Evolutionary conservation across 2,888 invertebrate genomes (phyloP).

Genomic region (Sesia apiformis): DNA sequence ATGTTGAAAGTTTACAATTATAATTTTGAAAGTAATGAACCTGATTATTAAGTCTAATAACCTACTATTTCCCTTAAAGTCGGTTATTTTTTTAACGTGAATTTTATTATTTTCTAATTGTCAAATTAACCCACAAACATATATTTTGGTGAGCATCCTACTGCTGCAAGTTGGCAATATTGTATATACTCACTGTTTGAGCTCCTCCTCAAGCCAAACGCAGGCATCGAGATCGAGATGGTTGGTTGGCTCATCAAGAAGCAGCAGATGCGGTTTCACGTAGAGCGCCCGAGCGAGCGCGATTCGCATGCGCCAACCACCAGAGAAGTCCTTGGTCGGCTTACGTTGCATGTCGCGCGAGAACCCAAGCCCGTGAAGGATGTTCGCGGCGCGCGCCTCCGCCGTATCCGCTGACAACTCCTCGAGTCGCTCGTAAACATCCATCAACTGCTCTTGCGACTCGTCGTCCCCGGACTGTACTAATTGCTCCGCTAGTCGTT

Average conservation of each 20-base stretch:
- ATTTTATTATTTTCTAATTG: too few relatives aligned
- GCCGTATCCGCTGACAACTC: conserved; percentile 97
- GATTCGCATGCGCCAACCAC: conserved; percentile 99
- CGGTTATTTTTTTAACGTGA: too few relatives aligned
- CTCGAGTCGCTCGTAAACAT: conserved; percentile 97
- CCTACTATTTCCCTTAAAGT: too few relatives aligned
- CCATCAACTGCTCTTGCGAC: conserved; percentile 96
- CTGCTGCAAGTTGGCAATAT: too few relatives aligned
- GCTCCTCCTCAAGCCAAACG: conserved; percentile 99
- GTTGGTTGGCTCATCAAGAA: conserved; percentile 99
- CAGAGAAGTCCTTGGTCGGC: conserved; percentile 91
- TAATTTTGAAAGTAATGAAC: too few relatives aligned
- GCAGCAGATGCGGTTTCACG: conserved; percentile 95
- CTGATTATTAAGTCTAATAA: too few relatives aligned
- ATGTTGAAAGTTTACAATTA: too few relatives aligned
- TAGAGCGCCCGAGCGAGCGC: conserved; percentile 97
- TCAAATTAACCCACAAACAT: too few relatives aligned
- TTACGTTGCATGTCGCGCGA: conserved; percentile 88
- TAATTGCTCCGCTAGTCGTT: conserved; percentile 92
- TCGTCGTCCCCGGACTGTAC: conserved; percentile 92
- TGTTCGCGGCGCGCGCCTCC: conserved; percentile 93
- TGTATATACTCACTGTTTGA: conserved; percentile 80
- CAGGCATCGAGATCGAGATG: conserved; percentile 99
- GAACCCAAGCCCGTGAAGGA: conserved; percentile 97
- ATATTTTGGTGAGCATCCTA: too few relatives aligned